These are phyloP conservation scores for Pungitius pungitius DNA, from an alignment of 2,113 vertebrate species.

Conservation along the genomic window DNA sequence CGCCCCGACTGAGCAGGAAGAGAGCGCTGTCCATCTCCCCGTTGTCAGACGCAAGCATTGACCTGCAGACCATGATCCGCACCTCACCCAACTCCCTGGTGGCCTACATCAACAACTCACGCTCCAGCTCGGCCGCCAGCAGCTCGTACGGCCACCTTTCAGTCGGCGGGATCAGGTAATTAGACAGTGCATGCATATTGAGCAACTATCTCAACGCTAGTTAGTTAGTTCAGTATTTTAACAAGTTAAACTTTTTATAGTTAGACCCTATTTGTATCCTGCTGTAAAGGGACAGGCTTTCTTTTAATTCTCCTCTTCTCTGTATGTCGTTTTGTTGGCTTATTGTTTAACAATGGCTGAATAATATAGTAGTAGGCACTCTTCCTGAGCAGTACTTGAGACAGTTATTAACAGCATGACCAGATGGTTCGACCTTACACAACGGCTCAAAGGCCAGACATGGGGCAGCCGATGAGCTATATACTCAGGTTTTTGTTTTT, in stretches of 20 bases:
- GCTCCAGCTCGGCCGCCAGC: constrained; percentile 96
- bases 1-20: constrained; percentile 93
- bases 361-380: background rate
- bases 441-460: background rate
- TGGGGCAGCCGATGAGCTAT: background rate
- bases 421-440: background rate
- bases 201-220: background rate
- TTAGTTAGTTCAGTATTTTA: too few relatives aligned
- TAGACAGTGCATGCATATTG: background rate
- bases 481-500: background rate
- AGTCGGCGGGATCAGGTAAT: constrained; percentile 93
- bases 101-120: constrained; percentile 98
- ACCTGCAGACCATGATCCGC: constrained; percentile 98
- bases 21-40: constrained; percentile 95
- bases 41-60: constrained; percentile 96
- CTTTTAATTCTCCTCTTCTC: too few relatives aligned
- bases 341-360: background rate
- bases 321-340: background rate
- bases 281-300: too few relatives aligned
- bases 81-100: constrained; percentile 98
- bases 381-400: too few relatives aligned
- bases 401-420: too few relatives aligned
- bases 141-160: constrained; percentile 98
- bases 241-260: too few relatives aligned
- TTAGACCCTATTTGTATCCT: background rate